Conservation (phyloP, 1,140 invertebrate species). For the Formica exsecta region DNA sequence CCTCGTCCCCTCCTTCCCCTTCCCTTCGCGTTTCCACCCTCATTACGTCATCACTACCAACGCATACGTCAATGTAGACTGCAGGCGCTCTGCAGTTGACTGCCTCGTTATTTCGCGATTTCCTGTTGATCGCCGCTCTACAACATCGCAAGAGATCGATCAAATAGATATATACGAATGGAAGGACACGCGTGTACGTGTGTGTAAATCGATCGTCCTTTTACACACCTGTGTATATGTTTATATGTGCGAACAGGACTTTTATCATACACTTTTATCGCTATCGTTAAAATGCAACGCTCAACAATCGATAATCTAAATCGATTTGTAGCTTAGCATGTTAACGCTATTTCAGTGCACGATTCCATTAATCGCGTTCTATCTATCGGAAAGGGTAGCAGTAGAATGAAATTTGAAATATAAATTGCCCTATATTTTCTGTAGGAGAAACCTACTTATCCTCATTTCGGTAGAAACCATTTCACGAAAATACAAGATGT, state of each 20-base stretch:
- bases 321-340: slow-evolving; percentile 47
- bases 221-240: not conserved
- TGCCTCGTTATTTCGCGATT: slow-evolving; percentile 64
- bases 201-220: slow-evolving; percentile 31
- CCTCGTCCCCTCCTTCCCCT: not conserved
- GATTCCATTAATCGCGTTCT: slow-evolving; percentile 13
- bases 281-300: slow-evolving; percentile 34
- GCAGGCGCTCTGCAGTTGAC: slow-evolving; percentile 59
- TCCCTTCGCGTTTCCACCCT: slow-evolving; percentile 49
- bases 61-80: slow-evolving; percentile 62
- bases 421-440: not conserved
- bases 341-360: slow-evolving; percentile 31
- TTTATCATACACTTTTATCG: not conserved
- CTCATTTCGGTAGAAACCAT: not conserved
- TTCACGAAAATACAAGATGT: not conserved
- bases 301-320: slow-evolving; percentile 54
- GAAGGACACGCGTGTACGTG: slow-evolving; percentile 20
- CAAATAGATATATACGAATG: slow-evolving; percentile 14
- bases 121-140: slow-evolving; percentile 56
- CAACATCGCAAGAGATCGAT: slow-evolving; percentile 51
- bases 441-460: slow-evolving; percentile 5
- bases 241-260: not conserved
- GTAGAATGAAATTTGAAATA: slow-evolving; percentile 30
- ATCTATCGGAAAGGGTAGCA: not conserved
- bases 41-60: slow-evolving; percentile 63